Evolutionary conservation across 2,113 vertebrate genomes (phyloP), one percentile per base, ranked within the genome.

Genomic region (Dasyprocta punctata): DNA sequence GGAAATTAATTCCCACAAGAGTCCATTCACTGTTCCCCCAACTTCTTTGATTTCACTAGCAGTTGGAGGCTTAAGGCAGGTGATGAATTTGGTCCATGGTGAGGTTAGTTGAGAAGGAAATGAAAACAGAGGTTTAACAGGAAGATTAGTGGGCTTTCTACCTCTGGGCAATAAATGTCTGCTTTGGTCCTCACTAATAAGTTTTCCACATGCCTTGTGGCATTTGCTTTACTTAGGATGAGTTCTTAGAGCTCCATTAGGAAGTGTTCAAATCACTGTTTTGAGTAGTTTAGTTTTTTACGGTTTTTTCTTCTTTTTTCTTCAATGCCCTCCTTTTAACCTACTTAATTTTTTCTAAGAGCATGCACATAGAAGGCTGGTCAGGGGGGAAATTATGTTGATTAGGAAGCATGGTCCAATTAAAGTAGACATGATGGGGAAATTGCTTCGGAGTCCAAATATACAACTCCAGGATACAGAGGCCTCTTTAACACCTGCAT

Each of bases 401-500:
- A 97, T 96, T 97, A 96, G 97, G 89, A 96, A 98, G 94, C 41
- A 94, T 87, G 96, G 93, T 96, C 96, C 89, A 97, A 84, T 83
- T 98, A 92, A 90, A 98, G 92, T 58, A 87, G 73, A 65, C 67
- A 93, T 38, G 61, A 95, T 96, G 77, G 94, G 96, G 75, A 98
- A 97, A 98, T 98, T 97, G 97, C 97, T 98, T 98, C 97, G 63
- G 89, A 96, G 97, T 98, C 97, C 96, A 97, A 97, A 98, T 98
- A 97, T 98, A 97, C 98, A 97, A 98, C 96, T 97, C 97, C 90
- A 94, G 75, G 93, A 92, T 89, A 93, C 54, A 96, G 92, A 88
- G 69, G 44, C 28, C 92, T 96, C 65, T 92, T 95, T 96, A 97
- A 94, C 88, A 97, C 94, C 94, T 96, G 88, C 58, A 84, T 56